Base-by-base conservation (phyloP, 53 echinoderm and acorn worm species). In the Astropecten irregularis region DNA sequence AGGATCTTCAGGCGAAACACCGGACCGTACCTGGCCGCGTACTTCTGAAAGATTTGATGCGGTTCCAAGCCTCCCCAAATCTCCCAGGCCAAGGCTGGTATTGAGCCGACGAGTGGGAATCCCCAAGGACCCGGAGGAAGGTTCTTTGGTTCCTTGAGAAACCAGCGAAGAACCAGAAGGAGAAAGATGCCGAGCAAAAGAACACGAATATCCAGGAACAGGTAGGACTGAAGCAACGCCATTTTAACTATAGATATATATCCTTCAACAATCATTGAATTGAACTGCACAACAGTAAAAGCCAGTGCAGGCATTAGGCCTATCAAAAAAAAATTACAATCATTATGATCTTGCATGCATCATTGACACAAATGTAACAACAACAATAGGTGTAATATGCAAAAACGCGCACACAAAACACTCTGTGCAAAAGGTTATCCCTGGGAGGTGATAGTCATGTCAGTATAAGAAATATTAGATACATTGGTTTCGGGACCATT, bases 91-190 rank as follows among this genome's bases (percentile, higher is more conserved):
- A 82, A 13, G 22, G 65, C 33, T 11, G 54, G 66, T 22, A 66
- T 22, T 35, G 51, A 82, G 15, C 82, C 82, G 25, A 82, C 20
- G 26, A 84, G 9, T 18, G 84, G 84, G 52, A 47, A 40, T 47
- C 60, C 61, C 37, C 31, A 37, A 15, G 84, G 84, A 20, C 84
- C 84, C 7, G 72, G 84, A 20, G 84, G 71, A 2, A 84, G 71
- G 36, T 60, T 54, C 46, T 37, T 66, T 15, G 71, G 57, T 71
- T 49, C 28, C n/a, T 72, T 14, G 9, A 61, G 23, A 26, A 84
- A 25, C 84, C 71, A 72, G 26, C 28, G 15, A 26, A 84, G 58
- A 61, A 84, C 32, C 33, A 84, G 49, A 7, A 84, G 32, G 55
- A 56, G 19, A 34, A 38, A 21, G 6, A 74, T 39, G 36, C 74